These are phyloP conservation scores for Hydrochoerus hydrochaeris DNA, from an alignment of 2,113 vertebrate genomes.

Conservation along the genomic window DNA sequence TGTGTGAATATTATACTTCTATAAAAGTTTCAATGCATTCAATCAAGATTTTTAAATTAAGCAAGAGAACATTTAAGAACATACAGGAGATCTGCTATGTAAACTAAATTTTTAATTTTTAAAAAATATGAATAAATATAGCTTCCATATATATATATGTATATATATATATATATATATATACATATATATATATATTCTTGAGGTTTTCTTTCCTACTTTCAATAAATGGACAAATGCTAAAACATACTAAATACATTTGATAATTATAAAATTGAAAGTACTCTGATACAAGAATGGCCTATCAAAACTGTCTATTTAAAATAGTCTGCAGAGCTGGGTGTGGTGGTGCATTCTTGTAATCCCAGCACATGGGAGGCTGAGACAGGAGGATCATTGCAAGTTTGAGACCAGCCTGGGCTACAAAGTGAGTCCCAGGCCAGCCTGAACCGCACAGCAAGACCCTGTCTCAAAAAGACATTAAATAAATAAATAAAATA, in stretches of 20 bases:
- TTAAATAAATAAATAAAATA: neutral
- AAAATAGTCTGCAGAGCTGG: neutral
- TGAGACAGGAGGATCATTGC: too few relatives aligned
- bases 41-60: conserved; percentile 33
- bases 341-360: too few relatives aligned
- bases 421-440: too few relatives aligned
- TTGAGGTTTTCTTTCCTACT: neutral
- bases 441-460: too few relatives aligned
- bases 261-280: conserved; percentile 21
- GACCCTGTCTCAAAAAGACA: too few relatives aligned
- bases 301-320: neutral
- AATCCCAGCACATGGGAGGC: too few relatives aligned
- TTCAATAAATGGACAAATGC: neutral
- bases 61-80: neutral
- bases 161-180: neutral
- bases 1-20: neutral
- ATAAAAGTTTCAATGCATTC: neutral
- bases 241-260: conserved; percentile 1
- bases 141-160: neutral
- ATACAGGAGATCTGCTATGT: neutral
- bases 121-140: conserved; percentile 11
- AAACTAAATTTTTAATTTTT: conserved; percentile 35
- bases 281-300: neutral
- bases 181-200: neutral
- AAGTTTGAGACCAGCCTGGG: too few relatives aligned